These are phyloP conservation scores for Ceratina australensis DNA, from an alignment of 1,140 invertebrate genomes.

Conservation along the genomic window DNA sequence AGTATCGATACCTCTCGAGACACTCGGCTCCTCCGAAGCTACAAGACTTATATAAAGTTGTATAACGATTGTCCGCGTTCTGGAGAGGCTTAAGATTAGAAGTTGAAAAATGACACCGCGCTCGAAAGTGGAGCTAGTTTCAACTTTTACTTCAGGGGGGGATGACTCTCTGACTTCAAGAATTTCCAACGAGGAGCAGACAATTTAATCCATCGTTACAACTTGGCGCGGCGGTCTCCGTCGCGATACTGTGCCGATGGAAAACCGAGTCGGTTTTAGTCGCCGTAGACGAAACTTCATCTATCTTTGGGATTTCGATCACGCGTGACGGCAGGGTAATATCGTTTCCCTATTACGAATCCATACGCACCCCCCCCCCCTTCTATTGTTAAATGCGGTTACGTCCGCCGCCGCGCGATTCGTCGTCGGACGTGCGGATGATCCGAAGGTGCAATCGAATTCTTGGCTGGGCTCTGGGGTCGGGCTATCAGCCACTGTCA, in stretches of 20 bases:
- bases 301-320: background rate
- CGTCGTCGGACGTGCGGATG: background rate
- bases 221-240: too few species aligned
- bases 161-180: too few species aligned
- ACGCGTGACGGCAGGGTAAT: background rate
- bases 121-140: too few species aligned
- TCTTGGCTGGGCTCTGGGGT: conserved; percentile 20
- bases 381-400: background rate
- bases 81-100: background rate
- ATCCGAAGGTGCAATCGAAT: conserved; percentile 18
- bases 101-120: background rate
- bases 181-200: too few species aligned
- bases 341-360: background rate
- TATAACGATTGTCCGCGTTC: background rate
- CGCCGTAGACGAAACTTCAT: too few species aligned
- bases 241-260: too few species aligned
- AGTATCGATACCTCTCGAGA: conserved; percentile 1
- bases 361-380: background rate
- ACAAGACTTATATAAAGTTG: background rate
- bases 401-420: background rate
- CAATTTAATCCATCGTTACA: too few species aligned
- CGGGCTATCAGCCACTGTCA: conserved; percentile 32
- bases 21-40: background rate
- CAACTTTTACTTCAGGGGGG: too few species aligned
- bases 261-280: too few species aligned